Evolutionary conservation across 2,888 invertebrate genomes (phyloP).

Genomic region (Ernsta delagoae): DNA sequence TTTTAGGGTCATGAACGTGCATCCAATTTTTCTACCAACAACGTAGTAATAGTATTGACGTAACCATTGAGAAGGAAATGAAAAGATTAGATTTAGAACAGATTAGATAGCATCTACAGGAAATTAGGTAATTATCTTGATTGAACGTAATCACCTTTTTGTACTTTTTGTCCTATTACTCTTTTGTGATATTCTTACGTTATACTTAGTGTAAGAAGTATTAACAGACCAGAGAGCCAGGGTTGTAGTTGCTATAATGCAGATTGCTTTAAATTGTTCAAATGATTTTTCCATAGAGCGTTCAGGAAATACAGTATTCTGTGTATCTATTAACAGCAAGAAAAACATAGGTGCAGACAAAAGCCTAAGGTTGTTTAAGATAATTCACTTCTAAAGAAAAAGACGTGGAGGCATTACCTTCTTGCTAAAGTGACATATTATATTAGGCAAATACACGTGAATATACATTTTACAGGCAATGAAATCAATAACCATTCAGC

Average conservation of each 20-base stretch:
- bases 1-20: too few relatives aligned
- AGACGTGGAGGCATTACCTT: neutral
- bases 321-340: too few relatives aligned
- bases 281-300: too few relatives aligned
- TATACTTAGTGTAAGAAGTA: too few relatives aligned
- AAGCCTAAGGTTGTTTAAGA: neutral
- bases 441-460: slow-evolving; percentile 7
- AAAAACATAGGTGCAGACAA: too few relatives aligned
- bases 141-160: slow-evolving; percentile 5
- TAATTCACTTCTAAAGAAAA: neutral
- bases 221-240: too few relatives aligned
- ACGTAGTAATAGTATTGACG: too few relatives aligned
- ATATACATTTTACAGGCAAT: slow-evolving; percentile 16
- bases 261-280: too few relatives aligned
- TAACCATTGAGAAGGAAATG: neutral
- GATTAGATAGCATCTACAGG: slow-evolving; percentile 1
- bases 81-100: slow-evolving; percentile 12
- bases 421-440: neutral
- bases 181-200: too few relatives aligned
- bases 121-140: neutral
- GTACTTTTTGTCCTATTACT: neutral
- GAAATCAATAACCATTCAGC: slow-evolving; percentile 28
- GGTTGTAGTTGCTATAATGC: too few relatives aligned
- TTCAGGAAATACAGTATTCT: too few relatives aligned
- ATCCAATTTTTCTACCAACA: too few relatives aligned